Base-by-base conservation (phyloP, 1,140 invertebrate genomes). In the Sipha flava region DNA sequence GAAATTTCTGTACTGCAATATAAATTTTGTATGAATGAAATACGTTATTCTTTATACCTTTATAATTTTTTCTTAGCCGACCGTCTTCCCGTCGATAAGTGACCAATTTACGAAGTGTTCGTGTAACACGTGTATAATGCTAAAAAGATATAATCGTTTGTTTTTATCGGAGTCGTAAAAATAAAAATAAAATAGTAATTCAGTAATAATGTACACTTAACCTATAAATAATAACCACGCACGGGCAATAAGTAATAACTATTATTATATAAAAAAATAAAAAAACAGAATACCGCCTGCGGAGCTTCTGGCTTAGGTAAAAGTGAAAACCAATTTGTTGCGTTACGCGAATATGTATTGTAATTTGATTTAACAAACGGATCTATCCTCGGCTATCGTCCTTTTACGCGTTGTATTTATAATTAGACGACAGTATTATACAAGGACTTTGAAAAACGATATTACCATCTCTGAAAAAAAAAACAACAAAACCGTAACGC, bases 261-360 rank as follows among this genome's bases (percentile, higher is more conserved):
- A 57, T 34, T n/a, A 54, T 26, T 26, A 31, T 18, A 29, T 18
- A 1, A 29, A 59, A 59, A 16, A 59, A 34, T 7, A 31, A 59
- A 29, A 31, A 59, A 59, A 59, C 26, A 29, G n/a, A n/a, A 29
- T 34, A 23, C 64, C 64, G 37, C 64, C 64, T 26, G 37, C 64
- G 64, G 64, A 12, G 64, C 12, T 43, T 1, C 16, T 21, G 2
- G n/a, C n/a, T n/a, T n/a, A n/a, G 5, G 64, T 66, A 66, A 66
- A 66, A 66, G 64, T 66, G 64, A 66, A 66, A 66, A 66, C 37
- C 31, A 43, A 66, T 66, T 66, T 66, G 37, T 43, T 37, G 64
- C n/a, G n/a, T 31, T 31, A 3, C 34, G 21, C 18, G 7, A 7
- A 29, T 62, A 57, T n/a, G 21, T 26, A 10, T 54, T 54, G 34